phyloP scores from a whole-genome alignment of 2,888 invertebrate species.

The Limnephilus rhombicus region DNA sequence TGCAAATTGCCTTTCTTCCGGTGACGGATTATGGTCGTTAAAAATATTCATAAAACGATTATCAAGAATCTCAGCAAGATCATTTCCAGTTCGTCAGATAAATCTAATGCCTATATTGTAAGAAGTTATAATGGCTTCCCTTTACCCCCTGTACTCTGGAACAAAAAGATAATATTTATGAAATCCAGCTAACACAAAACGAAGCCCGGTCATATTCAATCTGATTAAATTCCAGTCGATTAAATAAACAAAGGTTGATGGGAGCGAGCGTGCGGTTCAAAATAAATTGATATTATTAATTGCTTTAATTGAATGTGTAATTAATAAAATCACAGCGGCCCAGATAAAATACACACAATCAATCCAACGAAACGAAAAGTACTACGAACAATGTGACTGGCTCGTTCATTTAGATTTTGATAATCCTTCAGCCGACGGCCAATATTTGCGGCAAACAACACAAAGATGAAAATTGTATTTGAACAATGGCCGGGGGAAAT shows the following conservation, averaged over 20 bases:
- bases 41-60: background rate
- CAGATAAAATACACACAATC: slow-evolving; percentile 3
- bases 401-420: slow-evolving; percentile 40
- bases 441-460: slow-evolving; percentile 30
- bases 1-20: background rate
- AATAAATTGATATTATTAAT: slow-evolving; percentile 23
- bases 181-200: background rate
- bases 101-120: background rate
- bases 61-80: background rate
- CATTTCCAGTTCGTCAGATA: background rate
- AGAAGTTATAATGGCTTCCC: background rate
- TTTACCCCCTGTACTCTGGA: background rate
- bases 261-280: background rate
- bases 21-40: background rate
- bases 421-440: slow-evolving; percentile 24
- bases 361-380: slow-evolving; percentile 5
- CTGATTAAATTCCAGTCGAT: background rate
- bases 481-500: slow-evolving; percentile 12
- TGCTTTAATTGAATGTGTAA: background rate
- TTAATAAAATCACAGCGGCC: background rate
- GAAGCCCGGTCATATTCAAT: background rate
- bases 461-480: slow-evolving; percentile 27
- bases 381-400: slow-evolving; percentile 12
- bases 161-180: background rate
- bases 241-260: background rate